Evolutionary conservation across 2,113 vertebrate species (phyloP).

Genomic region (Otocyon megalotis): DNA sequence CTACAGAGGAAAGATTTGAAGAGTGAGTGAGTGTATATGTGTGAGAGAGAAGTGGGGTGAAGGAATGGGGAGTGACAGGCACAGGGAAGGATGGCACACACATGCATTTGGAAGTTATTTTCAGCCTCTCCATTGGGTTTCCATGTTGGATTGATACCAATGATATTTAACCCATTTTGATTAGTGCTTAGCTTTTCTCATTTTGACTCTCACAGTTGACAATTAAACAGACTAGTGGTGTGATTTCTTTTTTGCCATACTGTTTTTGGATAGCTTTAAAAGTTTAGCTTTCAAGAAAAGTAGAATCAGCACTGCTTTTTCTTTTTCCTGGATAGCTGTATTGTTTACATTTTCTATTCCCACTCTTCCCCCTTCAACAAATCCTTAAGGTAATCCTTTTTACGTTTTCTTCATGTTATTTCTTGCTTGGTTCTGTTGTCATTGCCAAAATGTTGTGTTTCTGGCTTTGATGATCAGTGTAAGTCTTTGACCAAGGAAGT

Average conservation of each 20-base stretch:
- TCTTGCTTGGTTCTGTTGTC: neutral
- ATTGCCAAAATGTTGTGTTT: neutral
- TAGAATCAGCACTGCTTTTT: neutral
- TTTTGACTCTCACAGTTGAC: neutral
- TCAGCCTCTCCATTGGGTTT: neutral
- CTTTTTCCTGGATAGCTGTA: neutral
- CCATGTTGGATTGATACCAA: neutral
- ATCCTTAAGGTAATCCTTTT: neutral
- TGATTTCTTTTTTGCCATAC: neutral
- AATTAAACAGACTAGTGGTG: neutral
- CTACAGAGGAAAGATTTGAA: neutral
- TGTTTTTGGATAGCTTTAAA: neutral
- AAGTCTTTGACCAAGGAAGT: neutral
- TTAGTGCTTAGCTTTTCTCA: neutral
- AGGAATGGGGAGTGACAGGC: neutral
- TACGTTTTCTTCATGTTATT: neutral
- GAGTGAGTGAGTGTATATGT: neutral
- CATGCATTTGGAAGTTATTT: neutral
- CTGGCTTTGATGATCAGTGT: neutral
- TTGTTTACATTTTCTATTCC: constrained; percentile 25
- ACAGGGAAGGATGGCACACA: neutral
- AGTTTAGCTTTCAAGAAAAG: neutral
- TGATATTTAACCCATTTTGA: neutral
- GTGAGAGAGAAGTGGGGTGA: neutral
- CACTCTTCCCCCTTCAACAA: neutral